These are phyloP conservation scores for Drosophila lutescens DNA, from an alignment of 2,888 invertebrate species.

Conservation along the genomic window DNA sequence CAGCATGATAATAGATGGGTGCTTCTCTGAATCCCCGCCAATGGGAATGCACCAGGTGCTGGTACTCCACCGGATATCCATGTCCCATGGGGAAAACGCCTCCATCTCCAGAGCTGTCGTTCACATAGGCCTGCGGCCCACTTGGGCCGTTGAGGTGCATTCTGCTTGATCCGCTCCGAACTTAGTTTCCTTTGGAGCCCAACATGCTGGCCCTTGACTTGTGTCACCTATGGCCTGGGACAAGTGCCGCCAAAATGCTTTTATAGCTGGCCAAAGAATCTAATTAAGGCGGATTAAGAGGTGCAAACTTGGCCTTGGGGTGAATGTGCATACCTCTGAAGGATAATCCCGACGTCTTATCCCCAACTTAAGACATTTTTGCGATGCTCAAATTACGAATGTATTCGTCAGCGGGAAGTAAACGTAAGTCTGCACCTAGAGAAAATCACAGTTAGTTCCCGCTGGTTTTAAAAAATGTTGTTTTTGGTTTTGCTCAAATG, in stretches of 20 bases:
- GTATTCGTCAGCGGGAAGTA: constrained; percentile 18
- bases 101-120: constrained; percentile 56
- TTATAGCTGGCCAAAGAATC: constrained; percentile 62
- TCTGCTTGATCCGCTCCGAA: neutral
- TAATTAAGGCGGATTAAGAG: constrained; percentile 64
- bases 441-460: no score
- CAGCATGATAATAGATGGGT: constrained; percentile 88
- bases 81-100: constrained; percentile 85
- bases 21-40: constrained; percentile 89
- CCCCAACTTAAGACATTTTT: constrained; percentile 62
- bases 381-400: constrained; percentile 21
- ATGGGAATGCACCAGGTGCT: constrained; percentile 88
- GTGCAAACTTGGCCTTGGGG: constrained; percentile 26
- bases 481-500: no score
- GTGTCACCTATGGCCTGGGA: constrained; percentile 56
- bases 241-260: constrained; percentile 40
- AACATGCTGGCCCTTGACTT: constrained; percentile 51
- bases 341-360: constrained; percentile 55
- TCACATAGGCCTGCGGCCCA: constrained; percentile 55
- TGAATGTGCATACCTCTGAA: constrained; percentile 34
- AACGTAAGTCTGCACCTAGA: neutral
- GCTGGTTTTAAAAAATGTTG: no score
- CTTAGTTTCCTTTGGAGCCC: constrained; percentile 4
- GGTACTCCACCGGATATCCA: constrained; percentile 88
- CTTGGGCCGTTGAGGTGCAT: constrained; percentile 56